These are phyloP conservation scores for Cheilosia impressa DNA, from an alignment of 2,888 invertebrate genomes.

Conservation along the genomic window DNA sequence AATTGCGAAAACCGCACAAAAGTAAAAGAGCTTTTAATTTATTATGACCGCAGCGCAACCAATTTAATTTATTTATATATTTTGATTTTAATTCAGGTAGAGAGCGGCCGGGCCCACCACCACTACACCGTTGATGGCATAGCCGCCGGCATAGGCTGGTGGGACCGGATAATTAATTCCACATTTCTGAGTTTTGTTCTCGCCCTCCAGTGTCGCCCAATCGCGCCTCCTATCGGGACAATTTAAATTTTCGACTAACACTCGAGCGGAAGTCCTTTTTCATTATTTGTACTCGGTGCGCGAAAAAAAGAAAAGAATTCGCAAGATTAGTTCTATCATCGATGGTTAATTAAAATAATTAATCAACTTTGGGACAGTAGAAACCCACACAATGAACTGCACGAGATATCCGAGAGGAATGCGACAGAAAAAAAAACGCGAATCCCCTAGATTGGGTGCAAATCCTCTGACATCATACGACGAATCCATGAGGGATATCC, in stretches of 20 bases:
- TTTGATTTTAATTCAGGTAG: conserved; percentile 73
- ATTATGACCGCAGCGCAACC: conserved; percentile 74
- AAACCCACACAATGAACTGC: conserved; percentile 47
- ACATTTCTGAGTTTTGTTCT: conserved; percentile 23
- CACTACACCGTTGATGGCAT: too few relatives aligned
- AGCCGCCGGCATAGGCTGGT: background rate
- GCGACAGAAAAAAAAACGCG: conserved; percentile 9
- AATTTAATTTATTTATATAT: conserved; percentile 75
- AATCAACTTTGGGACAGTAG: conserved; percentile 58
- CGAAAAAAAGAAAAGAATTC: conserved; percentile 2
- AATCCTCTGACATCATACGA: conserved; percentile 66
- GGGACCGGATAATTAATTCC: conserved; percentile 67
- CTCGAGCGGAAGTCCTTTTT: conserved; percentile 48
- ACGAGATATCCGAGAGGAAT: conserved; percentile 32
- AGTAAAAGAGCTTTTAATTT: conserved; percentile 75
- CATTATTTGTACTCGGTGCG: background rate
- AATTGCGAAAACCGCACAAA: conserved; percentile 75
- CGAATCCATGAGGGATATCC: conserved; percentile 1
- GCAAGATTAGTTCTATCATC: conserved; percentile 62
- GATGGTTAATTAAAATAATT: conserved; percentile 73
- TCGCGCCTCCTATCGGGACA: background rate
- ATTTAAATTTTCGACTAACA: conserved; percentile 54
- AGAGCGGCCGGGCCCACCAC: background rate
- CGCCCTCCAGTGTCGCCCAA: background rate
- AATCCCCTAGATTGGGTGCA: conserved; percentile 60